Percentiles rank a stretch among this genome's conserved stretches.
These are phyloP conservation scores for Magallana gigas DNA, from an alignment of 1,140 invertebrate species.

Conservation along the genomic window DNA sequence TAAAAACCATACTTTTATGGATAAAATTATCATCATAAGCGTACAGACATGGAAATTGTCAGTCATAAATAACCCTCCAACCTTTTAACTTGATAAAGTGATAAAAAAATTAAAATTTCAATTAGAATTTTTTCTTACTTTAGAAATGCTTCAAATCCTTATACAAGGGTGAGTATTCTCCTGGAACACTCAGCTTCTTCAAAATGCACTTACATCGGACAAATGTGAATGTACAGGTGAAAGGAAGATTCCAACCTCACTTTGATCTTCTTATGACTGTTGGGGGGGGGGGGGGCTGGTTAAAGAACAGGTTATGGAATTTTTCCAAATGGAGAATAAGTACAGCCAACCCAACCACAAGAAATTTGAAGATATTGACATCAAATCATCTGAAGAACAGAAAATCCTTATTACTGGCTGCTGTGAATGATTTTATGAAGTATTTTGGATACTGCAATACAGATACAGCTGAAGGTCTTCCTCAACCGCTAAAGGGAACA, in stretches of 20 bases:
- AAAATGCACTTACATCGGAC: conserved; percentile 33
- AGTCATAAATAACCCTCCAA: background rate
- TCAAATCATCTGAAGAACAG: conserved; percentile 3
- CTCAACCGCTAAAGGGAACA: conserved; percentile 11
- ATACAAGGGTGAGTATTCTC: conserved; percentile 26
- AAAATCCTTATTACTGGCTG: background rate
- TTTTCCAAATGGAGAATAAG: conserved; percentile 35
- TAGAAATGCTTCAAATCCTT: conserved; percentile 39
- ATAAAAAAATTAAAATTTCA: background rate
- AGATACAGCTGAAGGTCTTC: conserved; percentile 26
- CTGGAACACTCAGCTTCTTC: conserved; percentile 11
- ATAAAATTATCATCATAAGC: background rate
- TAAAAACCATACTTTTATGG: background rate
- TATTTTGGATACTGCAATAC: conserved; percentile 26
- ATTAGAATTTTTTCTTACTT: background rate
- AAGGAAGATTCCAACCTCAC: conserved; percentile 39
- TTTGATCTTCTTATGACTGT: conserved; percentile 14
- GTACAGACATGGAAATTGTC: background rate
- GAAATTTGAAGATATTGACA: conserved; percentile 25
- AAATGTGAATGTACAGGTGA: conserved; percentile 41
- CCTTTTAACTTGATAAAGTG: background rate
- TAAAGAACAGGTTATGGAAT: conserved; percentile 39
- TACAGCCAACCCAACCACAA: background rate
- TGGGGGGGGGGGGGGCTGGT: conserved; percentile 25
- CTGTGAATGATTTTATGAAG: conserved; percentile 18